Base-by-base conservation (phyloP, 92 coral and sea anemone species). In the Phenganax stokvisi region DNA sequence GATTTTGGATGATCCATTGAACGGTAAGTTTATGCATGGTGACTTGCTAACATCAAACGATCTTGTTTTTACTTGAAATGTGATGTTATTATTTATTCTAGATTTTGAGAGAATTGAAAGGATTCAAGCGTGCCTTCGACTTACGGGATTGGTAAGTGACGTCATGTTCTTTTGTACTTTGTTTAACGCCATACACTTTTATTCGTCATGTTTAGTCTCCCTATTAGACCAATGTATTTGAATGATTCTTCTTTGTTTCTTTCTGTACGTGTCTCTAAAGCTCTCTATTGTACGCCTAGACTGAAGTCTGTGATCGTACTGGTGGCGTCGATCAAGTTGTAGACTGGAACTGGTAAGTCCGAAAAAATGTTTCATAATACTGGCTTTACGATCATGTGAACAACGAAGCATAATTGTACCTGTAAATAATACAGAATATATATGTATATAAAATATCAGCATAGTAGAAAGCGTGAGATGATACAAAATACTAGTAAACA, bases 261-360 rank as follows among this genome's bases (percentile, higher is more conserved):
- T 37, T 37, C 47, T 37, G 2, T 37, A 37, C 2, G 47, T 37
- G 47, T 5, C 47, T 37, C 5, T 0, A 25, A 10, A 30, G 81
- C 29, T 72, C 13, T 37, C 78, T 12, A 7, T 10, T 68, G 12
- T 27, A 2, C 15, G 57, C 27, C 3, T 52, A 90, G 94, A 31
- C 87, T 12, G 87, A 84, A 11, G 80, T 96, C 28, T 86, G 88
- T 54, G 83, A 67, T 15, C 89, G 97, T 16, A 78, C 89, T 27
- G 99, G 99, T 17, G 92, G 97, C 12, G 67, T 92, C 71, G 90
- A 90, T 71, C 83, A 53, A n/a, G 72, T 86, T 0, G 86, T 92
- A 5, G 98, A 94, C 9, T 85, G 89, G 51, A 94, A 86, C 86
- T 94, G 96, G 98, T 90, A 80, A 85, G 75, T 20, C 31, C 28